phyloP scores from a whole-genome alignment of 30 jellyfish, hydroid and myxozoan genomes.

The Chrysaora quinquecirrha region DNA sequence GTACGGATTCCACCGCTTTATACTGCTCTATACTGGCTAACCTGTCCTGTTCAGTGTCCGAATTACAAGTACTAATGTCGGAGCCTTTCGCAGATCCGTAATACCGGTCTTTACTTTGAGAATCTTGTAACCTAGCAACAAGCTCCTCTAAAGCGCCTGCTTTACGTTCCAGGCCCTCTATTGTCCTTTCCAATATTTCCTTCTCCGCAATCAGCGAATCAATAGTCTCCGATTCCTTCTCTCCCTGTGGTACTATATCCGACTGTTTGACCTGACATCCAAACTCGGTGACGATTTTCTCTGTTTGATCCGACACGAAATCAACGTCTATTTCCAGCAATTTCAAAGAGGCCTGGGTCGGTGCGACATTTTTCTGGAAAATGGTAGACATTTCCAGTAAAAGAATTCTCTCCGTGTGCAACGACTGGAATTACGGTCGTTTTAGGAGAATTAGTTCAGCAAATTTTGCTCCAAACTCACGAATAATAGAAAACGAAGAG shows the following conservation, averaged over 20 bases:
- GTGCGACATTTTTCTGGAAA: too few relatives aligned
- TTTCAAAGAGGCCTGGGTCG: too few relatives aligned
- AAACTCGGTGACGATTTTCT: slow-evolving; percentile 50
- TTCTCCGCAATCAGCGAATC: slow-evolving; percentile 77
- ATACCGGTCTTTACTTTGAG: slow-evolving; percentile 39
- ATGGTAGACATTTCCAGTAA: too few relatives aligned
- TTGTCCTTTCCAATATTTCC: slow-evolving; percentile 81
- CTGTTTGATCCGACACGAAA: slow-evolving; percentile 55
- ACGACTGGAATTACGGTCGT: too few relatives aligned
- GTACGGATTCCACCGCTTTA: neutral
- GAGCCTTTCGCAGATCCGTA: slow-evolving; percentile 34
- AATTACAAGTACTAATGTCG: slow-evolving; percentile 44
- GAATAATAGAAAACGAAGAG: too few relatives aligned
- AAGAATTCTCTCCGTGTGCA: too few relatives aligned
- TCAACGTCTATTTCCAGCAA: slow-evolving; percentile 62
- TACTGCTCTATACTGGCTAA: slow-evolving; percentile 15
- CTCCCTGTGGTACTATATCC: neutral
- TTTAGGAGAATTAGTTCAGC: too few relatives aligned
- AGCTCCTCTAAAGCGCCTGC: slow-evolving; percentile 61
- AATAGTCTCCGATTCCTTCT: slow-evolving; percentile 31
- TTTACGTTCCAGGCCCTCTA: slow-evolving; percentile 84
- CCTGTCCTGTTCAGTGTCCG: slow-evolving; percentile 45
- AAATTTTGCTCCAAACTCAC: too few relatives aligned
- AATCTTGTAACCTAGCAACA: slow-evolving; percentile 46
- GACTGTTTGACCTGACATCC: slow-evolving; percentile 49